These are phyloP conservation scores for Leptogaster cylindrica DNA, from an alignment of 2,888 invertebrate species.

Conservation along the genomic window DNA sequence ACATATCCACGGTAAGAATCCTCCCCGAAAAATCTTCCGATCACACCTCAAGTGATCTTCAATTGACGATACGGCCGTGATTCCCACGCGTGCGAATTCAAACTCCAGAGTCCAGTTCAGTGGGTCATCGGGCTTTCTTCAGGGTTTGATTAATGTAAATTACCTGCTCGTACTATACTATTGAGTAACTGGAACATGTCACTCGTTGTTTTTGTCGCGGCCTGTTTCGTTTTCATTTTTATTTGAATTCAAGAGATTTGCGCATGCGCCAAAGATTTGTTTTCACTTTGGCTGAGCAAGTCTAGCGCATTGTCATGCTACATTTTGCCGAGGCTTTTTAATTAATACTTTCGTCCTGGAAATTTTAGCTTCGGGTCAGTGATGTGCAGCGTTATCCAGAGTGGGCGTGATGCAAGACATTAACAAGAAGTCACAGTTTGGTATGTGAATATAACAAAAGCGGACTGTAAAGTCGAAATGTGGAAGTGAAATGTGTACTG, in stretches of 20 bases:
- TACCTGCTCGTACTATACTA: constrained; percentile 13
- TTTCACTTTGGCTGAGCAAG: neutral
- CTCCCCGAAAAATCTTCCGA: no score
- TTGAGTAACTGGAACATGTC: constrained; percentile 27
- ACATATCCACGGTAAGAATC: no score
- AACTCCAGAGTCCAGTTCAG: constrained; percentile 21
- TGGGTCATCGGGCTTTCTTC: constrained; percentile 24
- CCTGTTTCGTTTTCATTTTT: constrained; percentile 10
- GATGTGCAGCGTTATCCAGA: neutral
- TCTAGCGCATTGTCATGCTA: constrained; percentile 15
- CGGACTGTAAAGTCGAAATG: no score
- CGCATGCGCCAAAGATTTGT: constrained; percentile 13
- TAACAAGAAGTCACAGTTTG: constrained; percentile 13
- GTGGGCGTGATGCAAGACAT: constrained; percentile 5
- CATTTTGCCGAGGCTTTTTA: constrained; percentile 14
- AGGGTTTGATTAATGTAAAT: constrained; percentile 22
- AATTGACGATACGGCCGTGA: no score
- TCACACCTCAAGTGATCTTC: no score
- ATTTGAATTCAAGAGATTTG: neutral
- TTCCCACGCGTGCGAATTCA: no score
- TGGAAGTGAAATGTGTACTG: no score
- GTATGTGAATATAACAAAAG: neutral
- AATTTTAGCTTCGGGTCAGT: neutral
- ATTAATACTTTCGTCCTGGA: constrained; percentile 22
- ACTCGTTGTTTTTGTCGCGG: neutral